Percentiles rank a stretch among this genome's conserved stretches.
Conservation (phyloP, 2,113 vertebrate genomes). For the Psilopogon haemacephalus region DNA sequence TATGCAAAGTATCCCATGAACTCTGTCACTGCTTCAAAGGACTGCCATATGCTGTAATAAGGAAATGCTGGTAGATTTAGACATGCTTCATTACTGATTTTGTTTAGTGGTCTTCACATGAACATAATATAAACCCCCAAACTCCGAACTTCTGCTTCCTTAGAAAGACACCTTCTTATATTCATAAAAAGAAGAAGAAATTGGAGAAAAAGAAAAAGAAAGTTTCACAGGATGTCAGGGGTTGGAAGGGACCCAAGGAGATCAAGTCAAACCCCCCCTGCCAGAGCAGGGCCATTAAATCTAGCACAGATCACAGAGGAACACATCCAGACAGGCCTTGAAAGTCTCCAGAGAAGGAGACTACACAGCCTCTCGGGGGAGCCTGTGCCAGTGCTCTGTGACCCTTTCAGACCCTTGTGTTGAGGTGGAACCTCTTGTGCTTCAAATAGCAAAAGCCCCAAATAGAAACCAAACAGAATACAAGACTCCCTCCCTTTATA, state of each 20-base stretch:
- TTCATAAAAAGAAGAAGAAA: not conserved
- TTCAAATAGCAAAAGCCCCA: too few relatives aligned
- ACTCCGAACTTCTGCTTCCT: not conserved
- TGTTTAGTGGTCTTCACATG: fast-evolving
- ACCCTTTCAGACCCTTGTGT: too few relatives aligned
- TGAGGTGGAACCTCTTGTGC: too few relatives aligned
- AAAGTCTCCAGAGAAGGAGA: too few relatives aligned
- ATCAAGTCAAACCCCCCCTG: too few relatives aligned
- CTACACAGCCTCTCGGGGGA: too few relatives aligned
- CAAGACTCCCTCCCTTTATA: not conserved
- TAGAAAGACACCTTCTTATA: not conserved
- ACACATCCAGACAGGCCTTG: too few relatives aligned
- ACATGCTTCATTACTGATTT: not conserved
- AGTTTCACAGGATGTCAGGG: too few relatives aligned
- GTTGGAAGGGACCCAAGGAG: too few relatives aligned
- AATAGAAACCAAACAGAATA: not conserved
- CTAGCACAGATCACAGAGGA: too few relatives aligned
- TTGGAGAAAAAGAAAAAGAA: not conserved
- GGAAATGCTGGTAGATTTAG: not conserved
- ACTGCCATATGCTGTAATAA: not conserved
- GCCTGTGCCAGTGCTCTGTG: too few relatives aligned
- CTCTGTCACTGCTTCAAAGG: not conserved
- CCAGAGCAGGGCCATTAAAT: too few relatives aligned
- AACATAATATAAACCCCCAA: not conserved
- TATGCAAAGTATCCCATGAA: not conserved